Conservation (phyloP, 2,113 vertebrate species). For the Lethenteron reissneri region DNA sequence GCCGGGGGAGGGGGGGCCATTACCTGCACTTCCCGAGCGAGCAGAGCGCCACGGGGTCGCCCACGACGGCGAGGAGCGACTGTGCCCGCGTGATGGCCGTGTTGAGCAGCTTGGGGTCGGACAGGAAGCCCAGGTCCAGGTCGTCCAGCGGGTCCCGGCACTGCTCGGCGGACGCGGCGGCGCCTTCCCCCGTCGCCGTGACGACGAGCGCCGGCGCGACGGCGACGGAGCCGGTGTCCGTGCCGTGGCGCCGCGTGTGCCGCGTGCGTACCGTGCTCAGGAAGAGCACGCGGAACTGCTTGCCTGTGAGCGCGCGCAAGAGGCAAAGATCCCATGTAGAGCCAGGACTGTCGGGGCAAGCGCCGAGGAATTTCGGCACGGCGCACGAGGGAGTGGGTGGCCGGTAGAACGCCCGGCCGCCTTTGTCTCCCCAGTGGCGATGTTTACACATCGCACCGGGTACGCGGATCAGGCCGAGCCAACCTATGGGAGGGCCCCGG, state of each 20-base stretch:
- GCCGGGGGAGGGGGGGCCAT: constrained; percentile 2
- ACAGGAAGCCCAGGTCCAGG: constrained; percentile 91
- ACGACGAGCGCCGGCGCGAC: constrained; percentile 4
- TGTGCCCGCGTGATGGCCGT: constrained; percentile 95
- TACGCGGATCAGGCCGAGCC: no score
- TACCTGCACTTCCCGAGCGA: constrained; percentile 97
- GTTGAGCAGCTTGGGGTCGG: constrained; percentile 97
- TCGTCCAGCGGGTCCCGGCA: constrained; percentile 90
- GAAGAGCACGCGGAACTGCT: constrained; percentile 88
- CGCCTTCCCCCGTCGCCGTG: no score
- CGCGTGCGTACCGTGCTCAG: constrained; percentile 91
- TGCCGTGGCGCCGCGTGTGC: constrained; percentile 89
- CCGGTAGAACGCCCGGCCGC: no score
- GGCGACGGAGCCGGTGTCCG: constrained; percentile 94
- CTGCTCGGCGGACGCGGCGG: constrained; percentile 18
- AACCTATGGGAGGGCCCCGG: no score
- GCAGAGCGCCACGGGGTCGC: constrained; percentile 86
- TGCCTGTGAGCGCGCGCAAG: constrained; percentile 28
- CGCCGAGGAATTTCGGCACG: no score
- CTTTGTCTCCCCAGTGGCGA: no score
- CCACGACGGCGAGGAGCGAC: constrained; percentile 87
- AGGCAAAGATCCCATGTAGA: no score
- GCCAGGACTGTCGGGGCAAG: no score
- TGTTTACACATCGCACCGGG: no score
- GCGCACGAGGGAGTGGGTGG: no score